Evolutionary conservation across 2,797 vertebrate species (phyloP), one percentile per base, ranked within the genome.

Genomic region (Spinus olivaceus): DNA sequence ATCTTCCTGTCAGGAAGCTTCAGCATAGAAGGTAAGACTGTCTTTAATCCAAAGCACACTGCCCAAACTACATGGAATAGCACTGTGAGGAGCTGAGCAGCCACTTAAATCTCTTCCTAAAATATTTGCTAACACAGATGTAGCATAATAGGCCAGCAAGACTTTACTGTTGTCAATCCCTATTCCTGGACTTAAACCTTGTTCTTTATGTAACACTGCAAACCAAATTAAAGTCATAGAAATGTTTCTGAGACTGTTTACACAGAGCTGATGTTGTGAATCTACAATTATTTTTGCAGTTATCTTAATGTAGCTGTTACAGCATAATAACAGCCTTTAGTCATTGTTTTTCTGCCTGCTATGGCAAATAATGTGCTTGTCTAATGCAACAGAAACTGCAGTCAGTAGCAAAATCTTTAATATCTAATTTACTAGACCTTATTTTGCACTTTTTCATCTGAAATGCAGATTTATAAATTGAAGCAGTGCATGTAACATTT

Each of bases 221-320:
- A 94, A 57, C 20, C 74, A 73, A 90, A 73, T 81, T 95, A 77
- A 94, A 76, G 76, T 81, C 64, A 83, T 24, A 91, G 84, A 92
- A 97, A 87, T 88, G 61, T 81, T 95, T 81, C 46, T 89, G 88
- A 64, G 94, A 92, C 83, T 93, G 63, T 95, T 97, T 97, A 91
- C 50, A 24, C 28, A 87, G 83, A 94, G 60, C 85, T 86, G 83
- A 94, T 95, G 74, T 76, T 92, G 89, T 92, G 92, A 94, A 96
- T 95, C 87, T 83, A 80, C 94, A 93, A 66, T 96, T 97, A 96
- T 96, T 97, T 97, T 97, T 97, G 90, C 83, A 90, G 86, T 94
- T 96, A 90, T 92, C 47, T 95, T 97, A 97, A 96, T 96, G 90
- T 93, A 54, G 47, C 88, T n/a, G 25, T 80, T 97, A 87, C 27